These are phyloP conservation scores for Gambelia wislizenii DNA, from an alignment of 2,797 vertebrate species.

Conservation along the genomic window DNA sequence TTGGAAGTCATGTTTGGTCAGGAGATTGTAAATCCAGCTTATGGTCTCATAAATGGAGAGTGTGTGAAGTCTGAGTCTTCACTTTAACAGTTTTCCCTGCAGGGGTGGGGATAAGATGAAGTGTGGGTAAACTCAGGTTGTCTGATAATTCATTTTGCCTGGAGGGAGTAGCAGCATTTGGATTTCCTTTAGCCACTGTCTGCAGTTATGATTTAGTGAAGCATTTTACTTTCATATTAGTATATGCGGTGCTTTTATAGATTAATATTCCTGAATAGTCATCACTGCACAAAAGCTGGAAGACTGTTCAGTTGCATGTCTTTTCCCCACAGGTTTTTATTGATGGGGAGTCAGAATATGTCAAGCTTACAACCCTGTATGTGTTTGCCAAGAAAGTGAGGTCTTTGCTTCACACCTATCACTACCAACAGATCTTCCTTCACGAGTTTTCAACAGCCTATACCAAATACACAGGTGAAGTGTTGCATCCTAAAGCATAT, in stretches of 20 bases:
- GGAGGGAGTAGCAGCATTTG: too few species aligned
- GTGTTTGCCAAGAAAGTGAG: slow-evolving; percentile 93
- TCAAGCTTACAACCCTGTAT: slow-evolving; percentile 92
- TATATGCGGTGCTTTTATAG: background rate
- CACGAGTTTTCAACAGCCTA: slow-evolving; percentile 92
- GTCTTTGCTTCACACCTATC: slow-evolving; percentile 94
- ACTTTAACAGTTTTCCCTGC: background rate
- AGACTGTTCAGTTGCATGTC: background rate
- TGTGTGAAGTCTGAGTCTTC: background rate
- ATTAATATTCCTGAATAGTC: background rate
- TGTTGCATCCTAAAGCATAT: slow-evolving; percentile 86
- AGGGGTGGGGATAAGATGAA: background rate
- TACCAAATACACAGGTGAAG: slow-evolving; percentile 89
- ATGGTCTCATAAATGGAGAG: too few species aligned
- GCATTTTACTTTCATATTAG: too few species aligned
- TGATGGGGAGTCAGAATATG: slow-evolving; percentile 81
- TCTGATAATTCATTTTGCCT: background rate
- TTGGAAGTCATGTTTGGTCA: too few species aligned
- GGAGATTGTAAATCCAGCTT: too few species aligned
- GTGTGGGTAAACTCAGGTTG: background rate
- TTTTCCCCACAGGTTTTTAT: slow-evolving; percentile 83
- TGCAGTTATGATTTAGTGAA: too few species aligned
- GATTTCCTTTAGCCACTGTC: background rate
- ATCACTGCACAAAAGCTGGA: background rate
- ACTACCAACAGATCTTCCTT: slow-evolving; percentile 98